These are phyloP conservation scores for Synanthedon myopaeformis DNA, from an alignment of 2,888 invertebrate genomes.

Conservation along the genomic window DNA sequence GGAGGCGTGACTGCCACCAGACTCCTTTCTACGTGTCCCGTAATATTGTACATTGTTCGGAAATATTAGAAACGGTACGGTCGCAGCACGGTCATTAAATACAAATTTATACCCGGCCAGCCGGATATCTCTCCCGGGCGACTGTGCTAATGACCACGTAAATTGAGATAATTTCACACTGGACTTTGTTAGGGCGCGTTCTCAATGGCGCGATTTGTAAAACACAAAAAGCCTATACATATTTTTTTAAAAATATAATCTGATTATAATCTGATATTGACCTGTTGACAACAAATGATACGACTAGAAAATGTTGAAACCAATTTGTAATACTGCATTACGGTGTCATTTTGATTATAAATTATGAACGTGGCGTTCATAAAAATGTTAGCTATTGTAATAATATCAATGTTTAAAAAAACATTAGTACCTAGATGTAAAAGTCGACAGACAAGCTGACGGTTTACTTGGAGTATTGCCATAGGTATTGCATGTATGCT, in stretches of 20 bases:
- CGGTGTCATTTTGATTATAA: too few relatives aligned
- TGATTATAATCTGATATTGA: too few relatives aligned
- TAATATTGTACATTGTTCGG: conserved; percentile 41
- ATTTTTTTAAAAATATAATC: too few relatives aligned
- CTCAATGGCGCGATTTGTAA: background rate
- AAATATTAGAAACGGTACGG: conserved; percentile 45
- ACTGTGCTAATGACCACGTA: conserved; percentile 68
- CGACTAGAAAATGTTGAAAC: too few relatives aligned
- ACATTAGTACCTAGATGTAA: background rate
- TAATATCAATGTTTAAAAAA: background rate
- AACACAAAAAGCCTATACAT: too few relatives aligned
- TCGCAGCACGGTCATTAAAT: conserved; percentile 54
- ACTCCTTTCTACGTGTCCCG: conserved; percentile 23
- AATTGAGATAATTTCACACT: conserved; percentile 69
- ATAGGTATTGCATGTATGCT: too few relatives aligned
- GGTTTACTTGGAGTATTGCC: too few relatives aligned
- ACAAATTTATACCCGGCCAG: conserved; percentile 61
- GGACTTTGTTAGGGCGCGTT: conserved; percentile 39
- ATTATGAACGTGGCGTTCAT: background rate
- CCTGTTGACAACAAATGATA: too few relatives aligned
- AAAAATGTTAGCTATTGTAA: background rate
- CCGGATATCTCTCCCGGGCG: conserved; percentile 67
- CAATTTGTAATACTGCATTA: too few relatives aligned
- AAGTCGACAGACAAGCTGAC: background rate
- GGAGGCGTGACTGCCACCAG: conserved; percentile 12